Evolutionary conservation across 1,140 invertebrate genomes (phyloP).

Genomic region (Sitophilus oryzae): DNA sequence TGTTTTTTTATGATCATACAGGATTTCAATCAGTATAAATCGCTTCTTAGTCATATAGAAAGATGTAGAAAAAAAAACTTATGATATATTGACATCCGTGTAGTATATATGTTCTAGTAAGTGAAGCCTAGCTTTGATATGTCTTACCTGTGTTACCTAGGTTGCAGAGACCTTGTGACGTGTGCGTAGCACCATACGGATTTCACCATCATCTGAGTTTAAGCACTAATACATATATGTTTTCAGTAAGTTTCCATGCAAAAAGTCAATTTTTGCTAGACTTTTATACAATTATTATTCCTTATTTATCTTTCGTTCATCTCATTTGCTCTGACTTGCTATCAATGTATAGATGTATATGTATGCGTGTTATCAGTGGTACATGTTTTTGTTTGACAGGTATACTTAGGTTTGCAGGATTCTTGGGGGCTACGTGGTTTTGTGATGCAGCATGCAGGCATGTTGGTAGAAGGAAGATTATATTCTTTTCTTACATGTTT

Average conservation of each 20-base stretch:
- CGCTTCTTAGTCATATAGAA: too few species aligned
- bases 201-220: slow-evolving; percentile 65
- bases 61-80: too few species aligned
- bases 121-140: slow-evolving; percentile 3
- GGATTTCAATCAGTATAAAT: too few species aligned
- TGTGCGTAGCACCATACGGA: slow-evolving; percentile 62
- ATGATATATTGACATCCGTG: too few species aligned
- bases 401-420: not conserved
- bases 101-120: too few species aligned
- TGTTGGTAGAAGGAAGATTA: not conserved
- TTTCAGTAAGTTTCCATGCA: slow-evolving; percentile 48
- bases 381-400: not conserved
- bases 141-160: slow-evolving; percentile 35
- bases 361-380: not conserved
- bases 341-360: slow-evolving; percentile 6
- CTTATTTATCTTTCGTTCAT: too few species aligned
- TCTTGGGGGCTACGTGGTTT: not conserved
- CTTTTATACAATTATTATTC: slow-evolving; percentile 1
- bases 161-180: slow-evolving; percentile 54
- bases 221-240: slow-evolving; percentile 55
- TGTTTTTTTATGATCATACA: too few species aligned
- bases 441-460: slow-evolving; percentile 1
- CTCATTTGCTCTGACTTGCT: not conserved
- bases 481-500: not conserved
- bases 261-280: not conserved